Evolutionary conservation across 2,888 invertebrate genomes (phyloP).

Genomic region (Drosophila recens): DNA sequence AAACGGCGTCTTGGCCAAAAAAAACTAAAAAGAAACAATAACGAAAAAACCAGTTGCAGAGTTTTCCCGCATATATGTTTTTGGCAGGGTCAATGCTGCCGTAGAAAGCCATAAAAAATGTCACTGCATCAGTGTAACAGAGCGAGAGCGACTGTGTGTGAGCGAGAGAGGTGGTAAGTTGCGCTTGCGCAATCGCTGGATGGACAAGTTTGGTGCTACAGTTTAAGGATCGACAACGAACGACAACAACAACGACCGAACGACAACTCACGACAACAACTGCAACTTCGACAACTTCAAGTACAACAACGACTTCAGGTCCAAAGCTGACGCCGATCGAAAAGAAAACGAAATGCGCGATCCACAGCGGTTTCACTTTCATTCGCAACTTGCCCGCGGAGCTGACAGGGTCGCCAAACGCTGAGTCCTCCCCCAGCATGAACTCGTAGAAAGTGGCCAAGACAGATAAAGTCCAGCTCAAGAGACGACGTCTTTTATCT

Average conservation of each 20-base stretch:
- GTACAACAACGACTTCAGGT: constrained; percentile 27
- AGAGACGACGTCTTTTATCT: neutral
- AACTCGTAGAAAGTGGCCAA: constrained; percentile 15
- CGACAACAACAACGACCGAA: constrained; percentile 24
- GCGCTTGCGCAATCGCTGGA: constrained; percentile 71
- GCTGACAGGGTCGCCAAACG: constrained; percentile 65
- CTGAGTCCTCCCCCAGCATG: constrained; percentile 35
- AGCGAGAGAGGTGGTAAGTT: constrained; percentile 14
- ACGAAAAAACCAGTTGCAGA: constrained; percentile 72
- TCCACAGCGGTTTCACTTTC: constrained; percentile 83
- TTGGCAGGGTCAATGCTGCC: constrained; percentile 75
- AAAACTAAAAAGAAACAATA: constrained; percentile 10
- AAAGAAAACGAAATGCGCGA: constrained; percentile 81
- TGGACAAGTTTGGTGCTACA: constrained; percentile 77
- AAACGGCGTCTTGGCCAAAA: constrained; percentile 9
- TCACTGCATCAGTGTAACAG: constrained; percentile 52
- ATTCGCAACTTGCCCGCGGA: constrained; percentile 80
- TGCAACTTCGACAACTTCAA: constrained; percentile 21
- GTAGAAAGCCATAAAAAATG: constrained; percentile 73
- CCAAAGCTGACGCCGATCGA: constrained; percentile 43
- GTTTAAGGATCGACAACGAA: constrained; percentile 67
- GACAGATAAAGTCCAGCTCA: neutral
- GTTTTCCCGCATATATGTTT: constrained; percentile 76
- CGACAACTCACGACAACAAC: constrained; percentile 16
- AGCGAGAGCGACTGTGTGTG: constrained; percentile 3